Conservation (phyloP, 2,113 vertebrate species). For the Phyllostomus discolor region DNA sequence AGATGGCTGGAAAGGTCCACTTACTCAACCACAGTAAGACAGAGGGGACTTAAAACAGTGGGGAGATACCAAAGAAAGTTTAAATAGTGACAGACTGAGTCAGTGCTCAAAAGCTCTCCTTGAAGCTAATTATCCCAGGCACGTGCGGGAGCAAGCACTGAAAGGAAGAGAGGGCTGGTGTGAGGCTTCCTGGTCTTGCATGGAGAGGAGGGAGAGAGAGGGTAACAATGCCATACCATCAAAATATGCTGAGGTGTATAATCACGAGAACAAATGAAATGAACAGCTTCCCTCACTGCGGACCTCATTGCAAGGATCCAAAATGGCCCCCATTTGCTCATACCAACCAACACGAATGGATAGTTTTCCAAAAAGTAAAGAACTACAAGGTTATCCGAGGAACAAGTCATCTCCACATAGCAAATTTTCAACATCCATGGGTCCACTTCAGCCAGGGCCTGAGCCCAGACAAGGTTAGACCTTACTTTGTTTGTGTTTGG, state of each 20-base stretch:
- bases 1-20: background rate
- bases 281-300: background rate
- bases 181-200: background rate
- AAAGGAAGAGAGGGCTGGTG: background rate
- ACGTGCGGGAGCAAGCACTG: accelerated
- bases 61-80: background rate
- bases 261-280: background rate
- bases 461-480: background rate
- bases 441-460: accelerated
- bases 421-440: background rate
- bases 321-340: background rate
- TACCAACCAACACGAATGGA: background rate
- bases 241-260: too few relatives aligned
- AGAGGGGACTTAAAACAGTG: background rate
- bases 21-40: background rate
- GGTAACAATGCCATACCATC: background rate
- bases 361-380: background rate
- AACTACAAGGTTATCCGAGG: background rate
- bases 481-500: background rate
- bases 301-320: background rate
- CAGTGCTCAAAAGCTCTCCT: accelerated
- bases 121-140: background rate
- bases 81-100: background rate
- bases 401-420: background rate
- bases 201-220: background rate